phyloP scores from a whole-genome alignment of 2,113 vertebrate genomes.

The Peromyscus polionotus region DNA sequence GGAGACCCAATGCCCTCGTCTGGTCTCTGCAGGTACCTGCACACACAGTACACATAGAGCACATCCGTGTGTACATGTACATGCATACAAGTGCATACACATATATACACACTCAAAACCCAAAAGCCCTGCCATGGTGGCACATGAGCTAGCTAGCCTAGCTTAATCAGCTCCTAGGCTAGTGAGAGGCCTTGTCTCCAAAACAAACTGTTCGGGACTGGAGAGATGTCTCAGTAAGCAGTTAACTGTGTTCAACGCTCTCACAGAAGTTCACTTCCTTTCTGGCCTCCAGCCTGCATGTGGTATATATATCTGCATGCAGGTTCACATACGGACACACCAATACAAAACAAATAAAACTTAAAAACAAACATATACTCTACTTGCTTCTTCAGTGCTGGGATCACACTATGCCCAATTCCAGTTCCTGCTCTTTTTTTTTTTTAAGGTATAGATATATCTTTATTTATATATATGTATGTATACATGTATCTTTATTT shows the following conservation, averaged over 20 bases:
- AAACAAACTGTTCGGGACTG: not conserved
- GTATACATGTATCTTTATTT: no score
- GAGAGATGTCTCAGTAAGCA: not conserved
- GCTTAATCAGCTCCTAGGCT: not conserved
- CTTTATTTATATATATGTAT: no score
- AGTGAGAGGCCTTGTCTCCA: not conserved
- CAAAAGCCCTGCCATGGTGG: not conserved
- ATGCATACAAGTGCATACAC: not conserved
- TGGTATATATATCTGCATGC: not conserved
- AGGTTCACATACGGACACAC: not conserved
- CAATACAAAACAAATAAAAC: not conserved
- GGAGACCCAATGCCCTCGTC: not conserved
- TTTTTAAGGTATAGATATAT: no score
- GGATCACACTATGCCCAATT: not conserved
- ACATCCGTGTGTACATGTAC: not conserved
- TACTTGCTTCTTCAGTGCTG: not conserved
- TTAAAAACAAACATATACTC: not conserved
- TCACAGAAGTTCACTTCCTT: not conserved
- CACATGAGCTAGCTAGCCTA: not conserved
- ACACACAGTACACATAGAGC: not conserved
- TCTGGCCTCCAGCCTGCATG: not conserved
- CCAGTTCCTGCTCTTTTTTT: no score
- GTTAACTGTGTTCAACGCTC: not conserved
- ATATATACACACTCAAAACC: not conserved
- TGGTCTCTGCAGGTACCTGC: not conserved